Evolutionary conservation across 2,888 invertebrate genomes (phyloP).

Genomic region (Meta bourneti): DNA sequence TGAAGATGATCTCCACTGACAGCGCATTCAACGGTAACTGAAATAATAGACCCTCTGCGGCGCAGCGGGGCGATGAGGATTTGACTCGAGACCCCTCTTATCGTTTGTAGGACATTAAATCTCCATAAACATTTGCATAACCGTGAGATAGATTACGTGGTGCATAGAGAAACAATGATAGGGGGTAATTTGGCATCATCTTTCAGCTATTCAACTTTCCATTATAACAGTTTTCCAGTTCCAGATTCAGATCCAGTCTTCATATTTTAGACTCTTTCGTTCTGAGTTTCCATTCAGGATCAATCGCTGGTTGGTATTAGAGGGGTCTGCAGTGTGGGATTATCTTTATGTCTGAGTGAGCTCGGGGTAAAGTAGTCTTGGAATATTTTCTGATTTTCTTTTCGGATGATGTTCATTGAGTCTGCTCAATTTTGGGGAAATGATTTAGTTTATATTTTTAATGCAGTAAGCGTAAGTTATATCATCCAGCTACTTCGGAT

Average conservation of each 20-base stretch:
- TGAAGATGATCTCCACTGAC: slow-evolving; percentile 42
- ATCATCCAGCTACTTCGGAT: too few species aligned
- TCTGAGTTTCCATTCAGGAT: not conserved
- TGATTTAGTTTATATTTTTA: too few species aligned
- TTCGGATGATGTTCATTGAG: not conserved
- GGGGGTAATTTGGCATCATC: slow-evolving; percentile 56
- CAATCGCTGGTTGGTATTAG: slow-evolving; percentile 7
- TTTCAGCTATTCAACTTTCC: slow-evolving; percentile 57
- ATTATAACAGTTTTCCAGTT: slow-evolving; percentile 57
- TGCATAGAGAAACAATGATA: slow-evolving; percentile 57
- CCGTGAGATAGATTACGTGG: slow-evolving; percentile 64
- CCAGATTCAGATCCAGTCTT: not conserved
- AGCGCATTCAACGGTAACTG: slow-evolving; percentile 65
- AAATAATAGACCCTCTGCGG: slow-evolving; percentile 57
- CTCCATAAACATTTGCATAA: slow-evolving; percentile 71
- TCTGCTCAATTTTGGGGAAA: too few species aligned
- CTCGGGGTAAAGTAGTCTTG: not conserved
- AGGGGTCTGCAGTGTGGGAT: not conserved
- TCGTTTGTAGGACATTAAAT: slow-evolving; percentile 59
- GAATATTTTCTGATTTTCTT: not conserved
- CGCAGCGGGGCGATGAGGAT: slow-evolving; percentile 48
- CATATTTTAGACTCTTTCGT: too few species aligned
- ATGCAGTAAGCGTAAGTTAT: too few species aligned
- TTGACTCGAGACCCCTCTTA: slow-evolving; percentile 44
- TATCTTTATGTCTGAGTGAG: slow-evolving; percentile 33